phyloP scores from a whole-genome alignment of 2,797 vertebrate species.

The Erithacus rubecula region DNA sequence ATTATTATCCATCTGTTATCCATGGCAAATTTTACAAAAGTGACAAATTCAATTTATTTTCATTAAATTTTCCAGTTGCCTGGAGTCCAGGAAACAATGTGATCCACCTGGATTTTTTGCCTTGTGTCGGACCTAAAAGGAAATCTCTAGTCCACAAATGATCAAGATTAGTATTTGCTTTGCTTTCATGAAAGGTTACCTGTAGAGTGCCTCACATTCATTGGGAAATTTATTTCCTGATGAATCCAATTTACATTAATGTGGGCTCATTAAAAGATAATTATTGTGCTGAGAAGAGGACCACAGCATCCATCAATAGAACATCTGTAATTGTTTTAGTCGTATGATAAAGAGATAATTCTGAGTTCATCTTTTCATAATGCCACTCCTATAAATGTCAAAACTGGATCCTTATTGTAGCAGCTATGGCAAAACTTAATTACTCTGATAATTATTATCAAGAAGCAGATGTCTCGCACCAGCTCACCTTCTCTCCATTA shows the following conservation, averaged over 20 bases:
- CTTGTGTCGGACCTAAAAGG: background rate
- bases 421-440: conserved; percentile 67
- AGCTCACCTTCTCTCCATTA: conserved; percentile 29
- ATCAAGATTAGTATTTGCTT: conserved; percentile 54
- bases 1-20: background rate
- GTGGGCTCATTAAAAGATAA: conserved; percentile 83
- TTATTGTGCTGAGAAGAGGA: conserved; percentile 72
- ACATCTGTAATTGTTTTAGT: conserved; percentile 81
- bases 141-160: conserved; percentile 14
- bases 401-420: conserved; percentile 62
- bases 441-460: conserved; percentile 70
- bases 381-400: conserved; percentile 70
- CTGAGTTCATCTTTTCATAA: conserved; percentile 68
- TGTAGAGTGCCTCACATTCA: conserved; percentile 71
- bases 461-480: conserved; percentile 52
- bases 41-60: background rate
- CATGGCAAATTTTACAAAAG: background rate
- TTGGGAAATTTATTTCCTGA: conserved; percentile 72
- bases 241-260: conserved; percentile 81
- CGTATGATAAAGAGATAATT: conserved; percentile 75
- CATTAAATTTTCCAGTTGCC: background rate
- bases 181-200: conserved; percentile 73
- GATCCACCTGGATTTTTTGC: background rate
- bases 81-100: background rate
- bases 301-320: conserved; percentile 58